Evolutionary conservation across 2,113 vertebrate species (phyloP).

Genomic region (Xiphophorus hellerii): DNA sequence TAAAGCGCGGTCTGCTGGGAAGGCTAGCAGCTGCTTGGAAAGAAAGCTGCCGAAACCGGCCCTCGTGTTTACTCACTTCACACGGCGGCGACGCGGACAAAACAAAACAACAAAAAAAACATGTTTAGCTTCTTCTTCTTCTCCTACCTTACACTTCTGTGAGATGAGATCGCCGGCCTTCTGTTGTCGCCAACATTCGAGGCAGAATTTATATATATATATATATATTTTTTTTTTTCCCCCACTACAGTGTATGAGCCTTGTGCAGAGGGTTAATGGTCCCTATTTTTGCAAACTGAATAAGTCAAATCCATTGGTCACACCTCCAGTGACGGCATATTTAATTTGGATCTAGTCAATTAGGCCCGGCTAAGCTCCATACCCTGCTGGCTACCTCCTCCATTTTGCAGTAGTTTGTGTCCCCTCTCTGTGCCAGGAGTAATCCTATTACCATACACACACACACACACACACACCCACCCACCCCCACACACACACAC

Average conservation of each 20-base stretch:
- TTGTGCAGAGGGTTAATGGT: conserved; percentile 96
- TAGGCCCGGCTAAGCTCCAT: conserved; percentile 96
- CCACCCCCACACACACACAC: conserved; percentile 53
- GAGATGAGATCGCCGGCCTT: conserved; percentile 34
- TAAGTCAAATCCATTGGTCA: conserved; percentile 99
- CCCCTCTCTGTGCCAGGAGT: conserved; percentile 90
- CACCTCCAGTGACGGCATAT: conserved; percentile 99
- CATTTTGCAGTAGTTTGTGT: conserved; percentile 95
- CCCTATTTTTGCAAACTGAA: conserved; percentile 99
- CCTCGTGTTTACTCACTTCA: conserved; percentile 72
- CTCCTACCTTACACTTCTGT: conserved; percentile 52
- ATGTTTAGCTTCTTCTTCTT: conserved; percentile 29
- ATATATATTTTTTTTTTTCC: not conserved
- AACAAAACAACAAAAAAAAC: conserved; percentile 20
- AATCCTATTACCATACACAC: conserved; percentile 93
- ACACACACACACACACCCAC: conserved; percentile 52
- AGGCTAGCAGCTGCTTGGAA: conserved; percentile 80
- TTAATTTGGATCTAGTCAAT: conserved; percentile 99
- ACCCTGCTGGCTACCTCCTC: conserved; percentile 97
- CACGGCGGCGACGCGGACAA: conserved; percentile 33
- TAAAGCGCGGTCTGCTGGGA: conserved; percentile 83
- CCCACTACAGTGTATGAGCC: conserved; percentile 59
- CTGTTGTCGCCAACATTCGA: conserved; percentile 52
- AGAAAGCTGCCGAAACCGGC: conserved; percentile 69
- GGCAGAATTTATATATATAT: conserved; percentile 14